Percentiles rank a stretch among this genome's conserved stretches.
Evolutionary conservation across 2,888 invertebrate genomes (phyloP).

Genomic region (Laothoe populi): DNA sequence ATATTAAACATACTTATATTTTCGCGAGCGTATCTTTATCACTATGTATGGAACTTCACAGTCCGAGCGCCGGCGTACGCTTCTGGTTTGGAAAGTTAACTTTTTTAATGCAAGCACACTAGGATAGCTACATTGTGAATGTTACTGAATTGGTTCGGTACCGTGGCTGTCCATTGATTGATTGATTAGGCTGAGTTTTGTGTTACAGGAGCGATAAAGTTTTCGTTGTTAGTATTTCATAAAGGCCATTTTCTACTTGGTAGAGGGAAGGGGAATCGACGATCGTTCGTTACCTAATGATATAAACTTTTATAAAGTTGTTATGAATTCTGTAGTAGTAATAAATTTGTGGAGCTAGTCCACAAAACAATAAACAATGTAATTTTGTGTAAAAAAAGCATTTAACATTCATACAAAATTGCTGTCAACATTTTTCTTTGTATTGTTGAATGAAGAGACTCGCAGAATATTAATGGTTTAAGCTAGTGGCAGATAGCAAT

Average conservation of each 20-base stretch:
- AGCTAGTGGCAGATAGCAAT: no score
- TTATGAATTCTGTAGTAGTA: no score
- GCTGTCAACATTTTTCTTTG: no score
- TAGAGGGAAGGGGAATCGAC: neutral
- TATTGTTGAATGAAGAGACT: no score
- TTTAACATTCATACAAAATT: no score
- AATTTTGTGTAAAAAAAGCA: no score
- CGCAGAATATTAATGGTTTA: no score
- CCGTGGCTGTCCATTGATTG: neutral
- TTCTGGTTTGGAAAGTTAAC: constrained; percentile 62
- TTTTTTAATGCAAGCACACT: constrained; percentile 40
- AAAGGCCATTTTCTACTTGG: neutral
- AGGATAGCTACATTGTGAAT: constrained; percentile 20
- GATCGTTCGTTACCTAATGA: no score
- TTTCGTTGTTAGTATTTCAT: neutral
- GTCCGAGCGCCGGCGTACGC: constrained; percentile 40
- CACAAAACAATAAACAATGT: no score
- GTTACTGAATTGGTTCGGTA: constrained; percentile 31
- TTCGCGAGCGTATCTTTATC: neutral
- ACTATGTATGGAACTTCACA: constrained; percentile 12
- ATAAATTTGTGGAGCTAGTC: no score
- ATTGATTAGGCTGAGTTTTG: constrained; percentile 1
- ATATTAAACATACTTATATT: neutral
- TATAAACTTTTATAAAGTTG: no score
- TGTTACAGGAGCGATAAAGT: neutral